Conservation (phyloP, 2,113 vertebrate genomes). For the Murina feae region DNA sequence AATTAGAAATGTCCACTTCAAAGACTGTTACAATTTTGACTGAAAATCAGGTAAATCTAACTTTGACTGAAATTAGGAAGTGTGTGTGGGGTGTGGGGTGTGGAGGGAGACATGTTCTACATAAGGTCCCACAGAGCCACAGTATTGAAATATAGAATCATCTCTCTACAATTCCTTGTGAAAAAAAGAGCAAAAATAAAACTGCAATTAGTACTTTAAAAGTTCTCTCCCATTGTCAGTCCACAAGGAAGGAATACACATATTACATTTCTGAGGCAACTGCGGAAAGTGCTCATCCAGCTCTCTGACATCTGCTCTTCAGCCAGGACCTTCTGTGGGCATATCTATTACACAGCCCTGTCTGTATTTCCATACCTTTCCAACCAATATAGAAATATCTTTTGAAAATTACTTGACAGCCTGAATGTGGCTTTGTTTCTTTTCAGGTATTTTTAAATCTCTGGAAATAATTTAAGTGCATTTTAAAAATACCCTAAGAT, state of each 20-base stretch:
- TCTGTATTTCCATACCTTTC: conserved; percentile 15
- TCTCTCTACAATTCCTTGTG: conserved; percentile 9
- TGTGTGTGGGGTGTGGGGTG: too few species aligned
- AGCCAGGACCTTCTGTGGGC: conserved; percentile 26
- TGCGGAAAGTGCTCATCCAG: background rate
- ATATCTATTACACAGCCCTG: background rate
- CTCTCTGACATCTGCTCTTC: conserved; percentile 27
- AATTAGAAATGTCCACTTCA: background rate
- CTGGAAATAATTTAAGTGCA: background rate
- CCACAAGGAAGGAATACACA: background rate
- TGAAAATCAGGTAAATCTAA: conserved; percentile 21
- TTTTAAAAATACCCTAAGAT: conserved; percentile 44
- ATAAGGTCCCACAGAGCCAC: background rate
- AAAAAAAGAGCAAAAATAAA: conserved; percentile 30
- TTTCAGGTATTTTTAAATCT: conserved; percentile 63
- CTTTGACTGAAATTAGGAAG: conserved; percentile 1
- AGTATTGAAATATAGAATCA: background rate
- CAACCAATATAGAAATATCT: background rate
- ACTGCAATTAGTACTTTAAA: conserved; percentile 30
- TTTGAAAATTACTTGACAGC: conserved; percentile 28
- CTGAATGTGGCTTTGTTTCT: conserved; percentile 47
- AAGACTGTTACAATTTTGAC: background rate
- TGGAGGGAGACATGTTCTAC: background rate
- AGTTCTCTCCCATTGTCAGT: background rate
- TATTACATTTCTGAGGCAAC: conserved; percentile 16